phyloP scores from a whole-genome alignment of 2,113 vertebrate genomes.

The Panurus biarmicus region DNA sequence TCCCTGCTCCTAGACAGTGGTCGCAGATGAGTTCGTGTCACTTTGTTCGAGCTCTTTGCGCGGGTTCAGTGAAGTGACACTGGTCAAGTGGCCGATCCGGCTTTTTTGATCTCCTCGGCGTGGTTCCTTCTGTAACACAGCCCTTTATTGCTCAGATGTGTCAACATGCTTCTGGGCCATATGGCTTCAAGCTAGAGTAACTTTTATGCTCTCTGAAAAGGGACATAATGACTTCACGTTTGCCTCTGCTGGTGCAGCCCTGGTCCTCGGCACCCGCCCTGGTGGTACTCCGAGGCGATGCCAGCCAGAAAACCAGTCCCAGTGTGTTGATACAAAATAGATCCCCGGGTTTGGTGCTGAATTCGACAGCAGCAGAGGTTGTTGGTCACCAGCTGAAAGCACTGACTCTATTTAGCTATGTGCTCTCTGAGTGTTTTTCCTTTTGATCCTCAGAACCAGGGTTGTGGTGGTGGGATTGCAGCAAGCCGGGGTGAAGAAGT shows the following conservation, averaged over 20 bases:
- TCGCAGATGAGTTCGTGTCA: conserved; percentile 67
- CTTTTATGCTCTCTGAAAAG: conserved; percentile 13
- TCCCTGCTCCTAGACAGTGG: conserved; percentile 70
- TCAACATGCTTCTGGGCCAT: conserved; percentile 49
- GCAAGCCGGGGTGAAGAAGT: background rate
- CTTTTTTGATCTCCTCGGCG: conserved; percentile 44
- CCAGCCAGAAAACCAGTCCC: conserved; percentile 25
- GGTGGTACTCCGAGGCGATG: background rate
- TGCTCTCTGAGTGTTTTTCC: background rate
- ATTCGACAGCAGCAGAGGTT: background rate
- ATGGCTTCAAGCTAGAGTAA: conserved; percentile 44
- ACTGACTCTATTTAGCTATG: background rate
- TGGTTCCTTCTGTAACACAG: conserved; percentile 34
- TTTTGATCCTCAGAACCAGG: background rate
- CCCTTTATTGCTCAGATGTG: conserved; percentile 42
- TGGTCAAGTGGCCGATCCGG: conserved; percentile 56
- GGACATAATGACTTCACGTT: background rate
- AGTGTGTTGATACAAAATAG: background rate
- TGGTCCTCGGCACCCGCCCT: background rate
- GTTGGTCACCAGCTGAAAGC: background rate
- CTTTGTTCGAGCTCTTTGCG: conserved; percentile 55
- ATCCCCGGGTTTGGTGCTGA: background rate
- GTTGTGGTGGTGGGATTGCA: background rate
- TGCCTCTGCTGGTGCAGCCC: background rate
- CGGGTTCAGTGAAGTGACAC: conserved; percentile 45